phyloP scores from a whole-genome alignment of 2,888 invertebrate genomes.

The Palloptera scutellata region DNA sequence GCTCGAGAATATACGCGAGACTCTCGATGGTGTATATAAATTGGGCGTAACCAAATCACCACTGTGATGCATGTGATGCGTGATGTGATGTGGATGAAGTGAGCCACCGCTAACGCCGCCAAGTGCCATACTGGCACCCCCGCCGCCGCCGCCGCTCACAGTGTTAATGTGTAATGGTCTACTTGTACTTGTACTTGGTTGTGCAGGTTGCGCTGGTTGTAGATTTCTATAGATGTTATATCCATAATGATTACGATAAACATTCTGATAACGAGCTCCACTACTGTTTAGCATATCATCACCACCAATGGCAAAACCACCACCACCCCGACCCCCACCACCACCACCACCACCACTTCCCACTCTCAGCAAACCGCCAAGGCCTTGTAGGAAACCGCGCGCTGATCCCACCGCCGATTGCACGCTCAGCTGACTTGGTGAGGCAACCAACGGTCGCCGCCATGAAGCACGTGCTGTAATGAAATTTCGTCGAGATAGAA shows the following conservation, averaged over 20 bases:
- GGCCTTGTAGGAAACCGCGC: constrained; percentile 66
- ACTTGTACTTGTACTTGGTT: constrained; percentile 47
- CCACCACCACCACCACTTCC: constrained; percentile 43
- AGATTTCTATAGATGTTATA: constrained; percentile 54
- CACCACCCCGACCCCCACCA: constrained; percentile 18
- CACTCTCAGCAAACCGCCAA: constrained; percentile 56
- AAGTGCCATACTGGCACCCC: neutral
- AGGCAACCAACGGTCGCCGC: constrained; percentile 72
- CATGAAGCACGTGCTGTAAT: constrained; percentile 70
- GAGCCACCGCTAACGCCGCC: neutral
- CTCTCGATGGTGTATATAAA: constrained; percentile 60
- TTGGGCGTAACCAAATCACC: constrained; percentile 48
- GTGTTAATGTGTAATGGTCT: constrained; percentile 64
- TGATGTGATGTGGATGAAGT: constrained; percentile 38
- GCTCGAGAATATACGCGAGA: constrained; percentile 70
- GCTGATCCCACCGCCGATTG: constrained; percentile 71
- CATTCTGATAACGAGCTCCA: constrained; percentile 59
- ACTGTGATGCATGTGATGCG: constrained; percentile 40
- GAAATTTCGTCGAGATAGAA: constrained; percentile 71
- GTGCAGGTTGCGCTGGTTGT: constrained; percentile 43
- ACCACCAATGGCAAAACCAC: constrained; percentile 37
- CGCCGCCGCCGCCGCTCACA: constrained; percentile 49
- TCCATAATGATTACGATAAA: constrained; percentile 50
- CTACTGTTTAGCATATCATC: constrained; percentile 35
- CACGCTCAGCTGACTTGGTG: constrained; percentile 74